phyloP scores from a whole-genome alignment of 2,888 invertebrate genomes.

The Tetragnatha montana region DNA sequence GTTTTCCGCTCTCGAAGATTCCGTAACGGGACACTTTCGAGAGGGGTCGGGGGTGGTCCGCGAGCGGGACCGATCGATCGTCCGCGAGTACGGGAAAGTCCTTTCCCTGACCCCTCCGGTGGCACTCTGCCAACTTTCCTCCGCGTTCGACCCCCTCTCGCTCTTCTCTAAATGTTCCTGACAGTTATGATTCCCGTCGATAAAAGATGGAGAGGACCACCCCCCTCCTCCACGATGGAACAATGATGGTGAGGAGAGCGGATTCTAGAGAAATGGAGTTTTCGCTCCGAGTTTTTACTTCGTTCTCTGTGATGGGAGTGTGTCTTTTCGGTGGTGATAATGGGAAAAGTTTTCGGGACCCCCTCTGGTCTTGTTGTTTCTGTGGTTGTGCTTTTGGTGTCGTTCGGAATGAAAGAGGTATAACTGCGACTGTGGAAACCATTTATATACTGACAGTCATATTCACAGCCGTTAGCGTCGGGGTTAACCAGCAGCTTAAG shows the following conservation, averaged over 20 bases:
- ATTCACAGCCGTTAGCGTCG: too few relatives aligned
- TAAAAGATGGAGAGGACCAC: not conserved
- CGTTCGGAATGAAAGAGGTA: too few relatives aligned
- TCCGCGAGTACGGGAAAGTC: constrained; percentile 43
- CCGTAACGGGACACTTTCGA: too few relatives aligned
- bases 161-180: constrained; percentile 35
- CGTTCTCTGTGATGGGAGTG: not conserved
- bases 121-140: constrained; percentile 61
- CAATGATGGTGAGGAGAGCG: not conserved
- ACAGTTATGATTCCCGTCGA: constrained; percentile 37
- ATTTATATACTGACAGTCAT: too few relatives aligned
- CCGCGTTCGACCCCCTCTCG: not conserved
- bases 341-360: not conserved
- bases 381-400: too few relatives aligned
- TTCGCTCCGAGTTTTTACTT: not conserved
- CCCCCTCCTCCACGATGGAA: not conserved
- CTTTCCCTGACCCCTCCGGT: constrained; percentile 54
- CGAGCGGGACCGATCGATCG: constrained; percentile 33
- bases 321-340: not conserved
- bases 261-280: not conserved
- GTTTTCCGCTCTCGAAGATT: too few relatives aligned
- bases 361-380: too few relatives aligned
- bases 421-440: too few relatives aligned
- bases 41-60: too few relatives aligned
- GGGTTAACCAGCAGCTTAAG: too few relatives aligned